These are phyloP conservation scores for Zaprionus capensis DNA, from an alignment of 1,140 invertebrate species.

Conservation along the genomic window DNA sequence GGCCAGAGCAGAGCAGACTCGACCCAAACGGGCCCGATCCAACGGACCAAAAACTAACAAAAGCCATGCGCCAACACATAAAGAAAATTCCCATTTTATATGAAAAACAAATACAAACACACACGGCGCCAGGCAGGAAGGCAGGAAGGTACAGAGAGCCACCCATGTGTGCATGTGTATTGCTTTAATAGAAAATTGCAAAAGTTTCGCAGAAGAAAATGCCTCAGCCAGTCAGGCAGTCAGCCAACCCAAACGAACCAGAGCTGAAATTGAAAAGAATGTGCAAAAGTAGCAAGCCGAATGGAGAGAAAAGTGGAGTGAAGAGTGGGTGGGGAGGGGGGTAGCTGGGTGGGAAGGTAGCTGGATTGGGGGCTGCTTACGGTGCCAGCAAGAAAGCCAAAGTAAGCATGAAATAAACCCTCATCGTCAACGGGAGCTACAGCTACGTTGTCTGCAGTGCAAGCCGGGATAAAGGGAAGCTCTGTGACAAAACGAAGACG, in stretches of 20 bases:
- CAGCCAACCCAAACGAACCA: constrained; percentile 66
- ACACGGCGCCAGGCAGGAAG: constrained; percentile 39
- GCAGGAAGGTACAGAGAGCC: neutral
- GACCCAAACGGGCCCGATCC: constrained; percentile 17
- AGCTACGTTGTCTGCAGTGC: constrained; percentile 64
- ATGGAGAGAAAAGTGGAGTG: constrained; percentile 25
- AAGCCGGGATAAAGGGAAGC: neutral
- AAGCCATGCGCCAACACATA: constrained; percentile 69
- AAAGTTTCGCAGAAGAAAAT: constrained; percentile 82
- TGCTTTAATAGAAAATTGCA: constrained; percentile 83
- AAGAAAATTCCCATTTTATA: constrained; percentile 81
- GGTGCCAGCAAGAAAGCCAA: constrained; percentile 66
- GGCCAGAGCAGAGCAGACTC: constrained; percentile 30
- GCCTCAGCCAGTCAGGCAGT: constrained; percentile 70
- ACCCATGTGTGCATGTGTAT: constrained; percentile 68
- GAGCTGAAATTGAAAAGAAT: constrained; percentile 79
- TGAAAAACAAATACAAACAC: constrained; percentile 59
- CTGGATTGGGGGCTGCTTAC: constrained; percentile 39
- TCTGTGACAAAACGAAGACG: neutral
- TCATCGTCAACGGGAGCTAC: constrained; percentile 60
- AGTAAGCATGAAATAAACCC: constrained; percentile 82
- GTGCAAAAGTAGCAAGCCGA: constrained; percentile 78
- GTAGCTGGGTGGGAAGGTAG: constrained; percentile 14
- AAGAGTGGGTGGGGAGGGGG: neutral
- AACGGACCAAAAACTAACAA: constrained; percentile 74